Percentiles rank a stretch among this genome's conserved stretches.
Conservation (phyloP, 2,113 vertebrate species). For the Chlamydotis undulata region DNA sequence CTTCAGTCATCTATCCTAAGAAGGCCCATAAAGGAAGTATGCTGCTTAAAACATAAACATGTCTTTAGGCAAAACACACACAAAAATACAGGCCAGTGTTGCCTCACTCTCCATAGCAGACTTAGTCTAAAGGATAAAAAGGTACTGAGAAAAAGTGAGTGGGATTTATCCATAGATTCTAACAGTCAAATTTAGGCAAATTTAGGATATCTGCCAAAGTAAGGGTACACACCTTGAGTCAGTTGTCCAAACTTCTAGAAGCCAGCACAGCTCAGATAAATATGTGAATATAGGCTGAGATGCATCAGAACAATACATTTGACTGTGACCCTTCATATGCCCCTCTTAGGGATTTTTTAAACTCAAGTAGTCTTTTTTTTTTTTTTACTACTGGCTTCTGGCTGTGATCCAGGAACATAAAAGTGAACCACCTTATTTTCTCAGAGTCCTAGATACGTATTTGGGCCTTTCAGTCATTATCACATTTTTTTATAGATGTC, state of each 20-base stretch:
- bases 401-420: not conserved
- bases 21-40: not conserved
- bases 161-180: not conserved
- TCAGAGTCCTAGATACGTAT: not conserved
- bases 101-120: not conserved
- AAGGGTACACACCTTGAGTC: not conserved
- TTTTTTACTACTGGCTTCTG: not conserved
- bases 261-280: not conserved
- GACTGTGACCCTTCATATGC: not conserved
- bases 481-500: slow-evolving; percentile 37
- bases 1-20: not conserved
- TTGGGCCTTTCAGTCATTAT: slow-evolving; percentile 1
- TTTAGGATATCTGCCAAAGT: not conserved
- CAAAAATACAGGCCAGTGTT: not conserved
- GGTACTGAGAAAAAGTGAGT: not conserved
- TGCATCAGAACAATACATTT: not conserved
- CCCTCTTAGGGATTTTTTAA: not conserved
- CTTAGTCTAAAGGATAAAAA: not conserved
- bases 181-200: not conserved
- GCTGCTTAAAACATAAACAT: not conserved
- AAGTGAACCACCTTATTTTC: not conserved
- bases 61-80: not conserved
- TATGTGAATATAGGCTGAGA: not conserved
- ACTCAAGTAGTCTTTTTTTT: not conserved
- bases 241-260: not conserved